Evolutionary conservation across 53 echinoderm and acorn worm genomes (phyloP).

Genomic region (Echinarachnius parma): DNA sequence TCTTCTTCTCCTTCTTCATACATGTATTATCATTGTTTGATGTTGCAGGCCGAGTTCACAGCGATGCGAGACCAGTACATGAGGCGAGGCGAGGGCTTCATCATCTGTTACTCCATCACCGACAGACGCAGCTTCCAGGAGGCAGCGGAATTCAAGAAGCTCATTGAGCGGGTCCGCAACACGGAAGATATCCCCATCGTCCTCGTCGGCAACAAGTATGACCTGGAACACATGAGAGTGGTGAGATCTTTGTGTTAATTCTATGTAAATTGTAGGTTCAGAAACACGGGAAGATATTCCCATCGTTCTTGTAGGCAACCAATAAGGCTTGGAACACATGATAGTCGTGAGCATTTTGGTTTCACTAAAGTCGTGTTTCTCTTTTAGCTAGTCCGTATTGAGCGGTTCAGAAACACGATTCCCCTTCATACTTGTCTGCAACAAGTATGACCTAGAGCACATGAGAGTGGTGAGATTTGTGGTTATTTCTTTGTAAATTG

Average conservation of each 20-base stretch:
- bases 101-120: slow-evolving; percentile 99
- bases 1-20: too few relatives aligned
- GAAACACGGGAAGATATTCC: too few relatives aligned
- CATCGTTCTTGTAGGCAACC: too few relatives aligned
- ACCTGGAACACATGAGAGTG: slow-evolving; percentile 86
- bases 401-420: slow-evolving; percentile 90
- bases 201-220: slow-evolving; percentile 96
- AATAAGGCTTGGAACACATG: too few relatives aligned
- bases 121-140: slow-evolving; percentile 97
- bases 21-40: background rate
- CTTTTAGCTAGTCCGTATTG: too few relatives aligned
- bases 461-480: slow-evolving; percentile 88
- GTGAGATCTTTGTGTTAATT: too few relatives aligned
- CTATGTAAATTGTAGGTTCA: too few relatives aligned
- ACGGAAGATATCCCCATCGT: slow-evolving; percentile 94
- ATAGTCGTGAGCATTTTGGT: too few relatives aligned
- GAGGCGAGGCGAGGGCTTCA: slow-evolving; percentile 96
- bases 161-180: slow-evolving; percentile 93
- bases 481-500: too few relatives aligned
- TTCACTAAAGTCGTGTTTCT: too few relatives aligned
- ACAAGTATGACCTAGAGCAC: slow-evolving; percentile 94
- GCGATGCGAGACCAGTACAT: slow-evolving; percentile 99
- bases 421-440: slow-evolving; percentile 93
- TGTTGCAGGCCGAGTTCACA: slow-evolving; percentile 88
- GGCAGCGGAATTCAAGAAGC: slow-evolving; percentile 98